Conservation (phyloP, 2,888 invertebrate genomes). For the Rosalia funebris region DNA sequence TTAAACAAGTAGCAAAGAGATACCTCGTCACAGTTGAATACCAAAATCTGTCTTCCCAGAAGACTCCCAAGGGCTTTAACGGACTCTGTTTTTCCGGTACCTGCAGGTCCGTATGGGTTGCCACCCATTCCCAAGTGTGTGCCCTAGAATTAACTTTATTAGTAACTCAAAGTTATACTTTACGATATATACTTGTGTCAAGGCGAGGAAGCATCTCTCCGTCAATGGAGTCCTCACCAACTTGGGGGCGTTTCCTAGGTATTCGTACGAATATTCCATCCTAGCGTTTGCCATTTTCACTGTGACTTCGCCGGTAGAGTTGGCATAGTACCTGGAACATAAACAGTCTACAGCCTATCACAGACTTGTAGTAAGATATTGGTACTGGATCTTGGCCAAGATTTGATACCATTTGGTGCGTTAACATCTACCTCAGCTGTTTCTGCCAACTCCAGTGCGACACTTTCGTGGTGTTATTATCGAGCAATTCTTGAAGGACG, state of each 20-base stretch:
- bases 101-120: constrained; percentile 99
- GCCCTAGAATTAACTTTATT: constrained; percentile 70
- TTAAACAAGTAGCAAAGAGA: constrained; percentile 1
- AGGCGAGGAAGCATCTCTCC: constrained; percentile 96
- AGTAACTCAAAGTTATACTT: neutral
- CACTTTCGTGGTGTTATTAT: constrained; percentile 72
- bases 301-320: constrained; percentile 70
- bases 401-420: no score
- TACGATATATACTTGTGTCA: constrained; percentile 78
- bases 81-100: constrained; percentile 98
- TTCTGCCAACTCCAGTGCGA: constrained; percentile 95
- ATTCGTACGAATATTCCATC: constrained; percentile 97
- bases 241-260: constrained; percentile 95
- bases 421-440: constrained; percentile 80
- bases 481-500: constrained; percentile 81
- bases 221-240: constrained; percentile 96
- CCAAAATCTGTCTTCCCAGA: constrained; percentile 91
- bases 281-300: constrained; percentile 93
- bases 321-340: constrained; percentile 77
- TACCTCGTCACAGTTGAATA: constrained; percentile 97
- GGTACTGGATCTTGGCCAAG: no score
- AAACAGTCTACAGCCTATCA: no score
- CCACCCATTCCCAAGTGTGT: constrained; percentile 96
- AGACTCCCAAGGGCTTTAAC: constrained; percentile 94
- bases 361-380: no score